Base-by-base conservation (phyloP, 2,113 vertebrate species). In the Hippocampus abdominalis region DNA sequence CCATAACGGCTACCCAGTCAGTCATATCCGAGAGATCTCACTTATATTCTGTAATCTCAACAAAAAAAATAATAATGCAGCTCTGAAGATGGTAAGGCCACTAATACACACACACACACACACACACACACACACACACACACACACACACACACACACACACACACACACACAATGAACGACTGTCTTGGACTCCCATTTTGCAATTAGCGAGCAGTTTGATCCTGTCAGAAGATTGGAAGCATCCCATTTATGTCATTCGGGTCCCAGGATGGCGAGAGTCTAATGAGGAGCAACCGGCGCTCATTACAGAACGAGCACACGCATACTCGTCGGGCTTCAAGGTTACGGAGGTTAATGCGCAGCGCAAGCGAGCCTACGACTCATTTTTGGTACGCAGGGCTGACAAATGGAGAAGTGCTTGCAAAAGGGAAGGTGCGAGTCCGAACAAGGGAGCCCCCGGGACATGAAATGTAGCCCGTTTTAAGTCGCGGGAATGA, bases 141-240 rank as follows among this genome's bases (percentile, higher is more conserved):
- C 66, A 84, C 20, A 10, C 10, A 23, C 36, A 23, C 29, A 32
- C 29, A 32, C 29, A 32, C 29, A 32, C 32, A 5, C 32, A 36
- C 32, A 36, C 32, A 20, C 25, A 57, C 60, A 63, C 20, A 13
- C 68, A 57, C 66, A 84, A 87, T 85, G 84, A 86, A 71, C 73
- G 67, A 44, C 64, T 62, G 59, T 51, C 75, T 84, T 77, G 69
- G 70, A 85, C 76, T 88, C 81, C 84, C 77, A 78, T 54, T 88
- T 87, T 85, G 83, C 84, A 86, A 85, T 87, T 88, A 86, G 70
- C 36, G 73, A 78, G 80, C 76, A 82, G 80, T 78, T 81, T 86
- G 83, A 89, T 84, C 79, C 80, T 68, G 79, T 84, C 80, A 79
- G 76, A 85, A 87, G 87, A 90, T 85, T 87, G 84, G 75, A 81